Evolutionary conservation across 2,888 invertebrate species (phyloP), one percentile per base, ranked within the genome.

Genomic region (Coleophora flavipennella): DNA sequence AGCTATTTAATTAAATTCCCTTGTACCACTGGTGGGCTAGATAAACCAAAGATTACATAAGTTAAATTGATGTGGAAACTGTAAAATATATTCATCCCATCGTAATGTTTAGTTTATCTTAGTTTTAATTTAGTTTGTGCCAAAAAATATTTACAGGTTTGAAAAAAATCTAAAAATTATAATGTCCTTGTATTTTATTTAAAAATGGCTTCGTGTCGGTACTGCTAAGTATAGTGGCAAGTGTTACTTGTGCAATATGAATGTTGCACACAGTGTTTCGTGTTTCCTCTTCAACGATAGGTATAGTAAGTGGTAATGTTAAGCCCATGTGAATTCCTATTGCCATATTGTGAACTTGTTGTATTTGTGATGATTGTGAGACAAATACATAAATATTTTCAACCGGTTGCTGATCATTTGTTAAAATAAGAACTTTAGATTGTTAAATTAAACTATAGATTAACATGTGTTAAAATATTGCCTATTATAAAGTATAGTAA

Each of bases 401-500:
- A 42, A 46, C 41, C 41, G 44, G 52, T 59, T 62, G 63, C 61
- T 55, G 62, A 59, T 57, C 59, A 66, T 68, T 76, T 76, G 79
- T 80, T 80, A 69, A 67, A 61, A 49, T 73, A 78, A 78, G 74
- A 57, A 76, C 68, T 68, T 59, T 81, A 81, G 77, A 79, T 84
- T 83, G 83, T 84, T 84, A 84, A 76, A 81, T 70, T 71, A 80
- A 81, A 80, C 69, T 71, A 84, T 84, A 84, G 81, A 83, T 80
- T 84, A 83, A 83, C 66, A 78, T 75, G 80, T 81, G 83, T 84
- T 84, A 83, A 80, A 81, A 83, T 81, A 84, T 84, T 83, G 83
- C 81, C 79, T 80, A 83, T 79, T 20, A 81, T 77, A 80, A 84
- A 83, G 79, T 83, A 84, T 81, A 83, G 76, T 79, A 81, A 81